Conservation (phyloP, 2,113 vertebrate species). For the Cheilinus undulatus region DNA sequence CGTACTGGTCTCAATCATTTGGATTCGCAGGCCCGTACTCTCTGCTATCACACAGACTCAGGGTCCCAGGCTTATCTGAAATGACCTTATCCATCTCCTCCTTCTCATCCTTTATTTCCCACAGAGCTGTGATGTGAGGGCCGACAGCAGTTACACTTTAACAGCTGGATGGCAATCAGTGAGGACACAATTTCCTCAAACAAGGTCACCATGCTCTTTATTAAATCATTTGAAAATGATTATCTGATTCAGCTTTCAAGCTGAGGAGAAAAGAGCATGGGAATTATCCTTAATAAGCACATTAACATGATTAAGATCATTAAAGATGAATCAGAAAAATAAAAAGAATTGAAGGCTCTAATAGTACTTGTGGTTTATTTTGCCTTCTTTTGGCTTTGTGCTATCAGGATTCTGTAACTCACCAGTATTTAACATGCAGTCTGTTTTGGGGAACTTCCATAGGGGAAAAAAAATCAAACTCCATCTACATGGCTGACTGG, state of each 20-base stretch:
- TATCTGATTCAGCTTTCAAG: conserved; percentile 1
- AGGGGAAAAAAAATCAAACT: too few relatives aligned
- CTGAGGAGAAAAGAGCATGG: not conserved
- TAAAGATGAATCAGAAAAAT: not conserved
- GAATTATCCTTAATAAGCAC: not conserved
- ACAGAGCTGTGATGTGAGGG: conserved; percentile 16
- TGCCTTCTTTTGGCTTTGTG: too few relatives aligned
- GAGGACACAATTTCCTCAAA: conserved; percentile 42
- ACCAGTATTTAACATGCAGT: too few relatives aligned
- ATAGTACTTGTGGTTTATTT: too few relatives aligned
- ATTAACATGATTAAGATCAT: not conserved
- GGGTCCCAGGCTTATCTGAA: conserved; percentile 53
- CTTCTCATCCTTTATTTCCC: conserved; percentile 42
- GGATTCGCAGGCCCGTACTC: conserved; percentile 1
- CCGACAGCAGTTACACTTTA: conserved; percentile 34
- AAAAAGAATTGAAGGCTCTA: too few relatives aligned
- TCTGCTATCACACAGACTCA: conserved; percentile 48
- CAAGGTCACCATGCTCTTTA: conserved; percentile 39
- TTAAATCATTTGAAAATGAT: conserved; percentile 20
- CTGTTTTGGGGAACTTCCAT: too few relatives aligned
- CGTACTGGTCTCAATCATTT: conserved; percentile 45
- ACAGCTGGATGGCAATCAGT: conserved; percentile 49
- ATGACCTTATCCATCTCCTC: conserved; percentile 46
- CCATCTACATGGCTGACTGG: too few relatives aligned
- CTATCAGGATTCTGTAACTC: too few relatives aligned